Evolutionary conservation across 2,797 vertebrate species (phyloP), one percentile per base, ranked within the genome.

Genomic region (Chrysocyon brachyurus): DNA sequence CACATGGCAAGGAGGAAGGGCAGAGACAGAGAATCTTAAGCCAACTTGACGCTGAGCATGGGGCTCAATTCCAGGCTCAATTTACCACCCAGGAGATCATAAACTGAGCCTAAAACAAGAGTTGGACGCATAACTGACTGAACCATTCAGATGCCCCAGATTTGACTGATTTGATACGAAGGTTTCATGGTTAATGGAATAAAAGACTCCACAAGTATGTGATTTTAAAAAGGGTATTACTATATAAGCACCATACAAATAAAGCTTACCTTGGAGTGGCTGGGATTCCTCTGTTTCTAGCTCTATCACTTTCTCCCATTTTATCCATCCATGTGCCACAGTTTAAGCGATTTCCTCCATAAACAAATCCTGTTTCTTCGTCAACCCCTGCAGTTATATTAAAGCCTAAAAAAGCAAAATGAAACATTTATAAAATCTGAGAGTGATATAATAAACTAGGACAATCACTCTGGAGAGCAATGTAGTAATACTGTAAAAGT

Each of bases 261-360:
- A 21, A 73, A 81, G 66, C 49, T n/a, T 97, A 99, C 99, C 99
- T 99, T 0, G 99, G 99, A 36, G 99, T 99, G 86, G 99, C 99
- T 19, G 99, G 99, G 98, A 99, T 99, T 96, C 99, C 99, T 98
- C 93, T 99, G 98, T 99, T 99, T 64, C 98, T 98, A 46, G 99
- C 99, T 97, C 63, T 99, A 12, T 99, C 99, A 0, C 99, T 99
- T 93, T 99, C 99, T 89, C 99, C 99, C 99, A 99, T 99, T 98
- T 99, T 99, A 98, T 99, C 99, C 99, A 99, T 99, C 99, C 99
- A 99, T 0, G 99, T 99, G 54, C 99, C 99, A 92, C 99, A 99
- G 87, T 99, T 99, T 81, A 99, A 99, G 78, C 98, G 98, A 96
- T 99, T 99, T 89, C 99, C 99, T 66, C 99, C 99, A 79, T 98